Base-by-base conservation (phyloP, 2,113 vertebrate species). In the Phainopepla nitens region DNA sequence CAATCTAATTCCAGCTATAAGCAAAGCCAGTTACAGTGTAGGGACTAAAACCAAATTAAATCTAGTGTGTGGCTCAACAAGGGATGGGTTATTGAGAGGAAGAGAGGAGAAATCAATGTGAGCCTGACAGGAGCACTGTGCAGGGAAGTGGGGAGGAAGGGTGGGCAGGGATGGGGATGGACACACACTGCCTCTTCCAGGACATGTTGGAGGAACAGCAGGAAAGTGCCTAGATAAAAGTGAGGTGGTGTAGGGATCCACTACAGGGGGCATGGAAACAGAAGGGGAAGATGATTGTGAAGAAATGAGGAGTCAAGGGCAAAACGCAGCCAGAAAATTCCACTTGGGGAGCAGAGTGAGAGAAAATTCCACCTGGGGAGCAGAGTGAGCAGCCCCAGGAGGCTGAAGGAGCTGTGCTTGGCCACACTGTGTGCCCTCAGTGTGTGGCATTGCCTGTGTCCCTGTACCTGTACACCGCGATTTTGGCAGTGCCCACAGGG, bases 1-100 rank as follows among this genome's bases (percentile, higher is more conserved):
- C 90, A 90, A 94, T 96, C 87, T 85, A 90, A 95, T 96, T 90
- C 58, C 75, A 91, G 90, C 93, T 96, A 87, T 82, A 96, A 96
- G 84, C 91, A 94, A 84, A 96, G 87, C 89, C 93, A 90, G 92
- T 87, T 93, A 94, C 81, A 81, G 87, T 60, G 81, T 91, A 86
- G 82, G 82, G 87, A 94, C 89, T 53, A 76, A 85, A 89, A 90
- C 78, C 82, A 96, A 96, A 97, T 96, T 91, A 94, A 90, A 95
- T 94, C 95, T 87, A 50, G 62, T 86, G 87, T 88, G 53, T 69
- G 56, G 93, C 94, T 96, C 94, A 94, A 95, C 89, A 90, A 94
- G 95, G 62, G 66, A 75, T 82, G 75, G 94, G 89, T 87, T 94
- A 85, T 56, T 68, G 70, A 89, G 75, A 72, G 66, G 65, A 91